phyloP scores from a whole-genome alignment of 2,113 vertebrate genomes.

The Butastur rufipennis region DNA sequence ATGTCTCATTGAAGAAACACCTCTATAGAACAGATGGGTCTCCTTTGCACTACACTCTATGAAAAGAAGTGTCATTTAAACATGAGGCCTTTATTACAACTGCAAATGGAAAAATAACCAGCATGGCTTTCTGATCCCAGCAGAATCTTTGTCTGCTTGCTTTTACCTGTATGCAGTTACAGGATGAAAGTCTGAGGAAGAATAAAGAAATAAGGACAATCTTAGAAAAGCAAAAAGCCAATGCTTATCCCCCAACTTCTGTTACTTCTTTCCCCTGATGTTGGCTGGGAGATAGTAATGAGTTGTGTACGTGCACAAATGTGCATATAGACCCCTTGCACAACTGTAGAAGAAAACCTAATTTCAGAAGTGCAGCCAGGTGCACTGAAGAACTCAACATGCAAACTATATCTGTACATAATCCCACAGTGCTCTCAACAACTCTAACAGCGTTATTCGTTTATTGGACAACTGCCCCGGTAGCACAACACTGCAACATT shows the following conservation, averaged over 20 bases:
- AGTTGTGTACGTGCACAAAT: background rate
- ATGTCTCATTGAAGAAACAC: constrained; percentile 2
- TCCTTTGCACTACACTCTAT: background rate
- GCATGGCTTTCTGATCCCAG: background rate
- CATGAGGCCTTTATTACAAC: background rate
- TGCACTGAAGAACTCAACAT: background rate
- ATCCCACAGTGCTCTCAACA: background rate
- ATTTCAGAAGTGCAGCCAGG: background rate
- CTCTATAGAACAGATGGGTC: background rate
- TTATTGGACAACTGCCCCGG: background rate
- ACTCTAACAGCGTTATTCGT: background rate
- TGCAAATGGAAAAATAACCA: background rate
- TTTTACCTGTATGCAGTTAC: background rate
- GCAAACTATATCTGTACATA: background rate
- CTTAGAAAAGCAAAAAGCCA: background rate
- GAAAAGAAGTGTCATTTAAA: constrained; percentile 40
- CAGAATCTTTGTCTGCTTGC: background rate
- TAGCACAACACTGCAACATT: background rate
- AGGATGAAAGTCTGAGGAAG: background rate
- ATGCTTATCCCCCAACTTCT: background rate
- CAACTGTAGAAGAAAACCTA: background rate
- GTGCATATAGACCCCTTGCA: background rate
- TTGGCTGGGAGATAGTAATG: background rate
- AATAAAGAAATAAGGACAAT: background rate
- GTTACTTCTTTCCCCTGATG: background rate